Base-by-base conservation (phyloP, 2,888 invertebrate genomes). In the Habroteleia sp. region DNA sequence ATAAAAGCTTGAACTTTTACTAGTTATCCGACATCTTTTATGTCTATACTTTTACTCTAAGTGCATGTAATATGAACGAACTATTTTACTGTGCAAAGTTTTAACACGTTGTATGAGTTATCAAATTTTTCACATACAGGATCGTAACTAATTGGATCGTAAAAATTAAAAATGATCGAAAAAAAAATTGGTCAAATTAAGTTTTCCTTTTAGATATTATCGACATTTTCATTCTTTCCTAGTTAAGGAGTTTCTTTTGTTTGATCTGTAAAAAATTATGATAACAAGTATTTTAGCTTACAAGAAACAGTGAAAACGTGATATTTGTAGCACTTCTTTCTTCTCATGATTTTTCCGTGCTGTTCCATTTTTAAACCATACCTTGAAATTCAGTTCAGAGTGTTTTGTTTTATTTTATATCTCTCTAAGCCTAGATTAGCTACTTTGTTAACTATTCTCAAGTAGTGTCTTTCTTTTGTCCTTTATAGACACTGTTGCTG, bases 391-490 rank as follows among this genome's bases (percentile, higher is more conserved):
- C 48, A 27, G 27, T 37, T 13, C 46, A 31, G 23, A 11, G 20
- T 29, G 39, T 62, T 62, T 60, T 44, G 60, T 60, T 60, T 60
- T 25, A 46, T 25, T 60, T 46, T 20, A 25, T 44, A 44, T n/a
- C n/a, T n/a, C n/a, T 25, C 58, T 11, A 16, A 46, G 60, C 11
- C 17, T 25, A 25, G 60, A 60, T 46, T 60, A 46, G 46, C 29
- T 23, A 39, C 27, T 60, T 60, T 16, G 58, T 58, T 58, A 48
- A 60, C 46, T 31, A 42, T 42, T 58, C 56, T 42, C 42, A 42
- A 42, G 42, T 31, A 33, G 42, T 31, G 13, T 33, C 35, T 39
- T 54, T 11, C 29, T 16, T 29, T 8, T 17, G 0, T 29, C 17
- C 17, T 56, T 29, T 56, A 56, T 56, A 31, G 17, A 5, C 20